Percentiles rank a stretch among this genome's conserved stretches.
Conservation (phyloP, 2,797 vertebrate species). For the Premnoplex brunnescens region DNA sequence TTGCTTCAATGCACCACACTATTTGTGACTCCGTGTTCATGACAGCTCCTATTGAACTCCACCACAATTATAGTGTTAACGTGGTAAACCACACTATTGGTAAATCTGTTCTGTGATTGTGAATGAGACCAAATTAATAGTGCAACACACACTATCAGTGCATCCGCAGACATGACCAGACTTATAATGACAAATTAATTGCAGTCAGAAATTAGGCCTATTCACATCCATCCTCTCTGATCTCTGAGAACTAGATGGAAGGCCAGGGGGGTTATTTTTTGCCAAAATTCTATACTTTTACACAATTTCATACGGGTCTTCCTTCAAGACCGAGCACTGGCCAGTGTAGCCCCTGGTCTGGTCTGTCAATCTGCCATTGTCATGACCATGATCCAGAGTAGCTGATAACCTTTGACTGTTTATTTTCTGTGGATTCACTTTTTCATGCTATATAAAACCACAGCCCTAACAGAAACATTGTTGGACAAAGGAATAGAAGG, state of each 20-base stretch:
- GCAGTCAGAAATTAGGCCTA: neutral
- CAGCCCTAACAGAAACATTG: neutral
- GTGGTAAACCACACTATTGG: neutral
- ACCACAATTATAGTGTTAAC: too few species aligned
- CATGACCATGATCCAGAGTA: neutral
- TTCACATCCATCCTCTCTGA: neutral
- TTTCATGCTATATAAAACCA: neutral
- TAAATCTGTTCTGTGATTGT: neutral
- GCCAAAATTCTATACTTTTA: neutral
- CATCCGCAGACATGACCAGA: neutral
- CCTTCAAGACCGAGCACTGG: neutral
- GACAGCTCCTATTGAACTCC: neutral
- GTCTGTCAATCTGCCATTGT: neutral
- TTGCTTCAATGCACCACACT: neutral
- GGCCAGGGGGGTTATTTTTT: neutral
- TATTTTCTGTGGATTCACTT: neutral
- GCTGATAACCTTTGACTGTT: neutral
- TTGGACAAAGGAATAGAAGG: neutral
- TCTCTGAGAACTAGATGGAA: neutral
- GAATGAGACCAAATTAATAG: neutral
- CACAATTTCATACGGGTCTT: neutral
- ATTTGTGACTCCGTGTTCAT: neutral
- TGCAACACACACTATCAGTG: neutral
- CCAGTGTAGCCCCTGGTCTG: neutral
- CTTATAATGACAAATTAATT: neutral